These are phyloP conservation scores for Oncorhynchus nerka DNA, from an alignment of 2,113 vertebrate species.

Conservation along the genomic window DNA sequence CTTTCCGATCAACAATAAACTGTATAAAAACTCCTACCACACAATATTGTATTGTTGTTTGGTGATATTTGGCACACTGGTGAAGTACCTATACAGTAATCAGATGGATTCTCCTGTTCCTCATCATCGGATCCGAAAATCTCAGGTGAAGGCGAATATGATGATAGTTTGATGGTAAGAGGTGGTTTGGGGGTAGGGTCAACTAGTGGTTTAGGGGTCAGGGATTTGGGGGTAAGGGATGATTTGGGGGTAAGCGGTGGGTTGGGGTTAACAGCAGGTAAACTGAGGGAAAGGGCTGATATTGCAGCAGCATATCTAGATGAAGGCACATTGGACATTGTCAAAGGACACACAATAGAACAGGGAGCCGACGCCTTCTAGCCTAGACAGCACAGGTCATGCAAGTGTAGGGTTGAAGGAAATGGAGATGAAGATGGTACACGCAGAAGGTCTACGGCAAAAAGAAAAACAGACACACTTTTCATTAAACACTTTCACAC, in stretches of 20 bases:
- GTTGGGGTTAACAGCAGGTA: slow-evolving; percentile 4
- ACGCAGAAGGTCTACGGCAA: neutral
- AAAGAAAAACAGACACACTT: neutral
- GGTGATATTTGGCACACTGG: neutral
- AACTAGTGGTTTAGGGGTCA: slow-evolving; percentile 3
- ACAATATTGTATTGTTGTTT: neutral
- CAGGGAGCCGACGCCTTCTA: too few relatives aligned
- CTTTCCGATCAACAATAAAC: neutral
- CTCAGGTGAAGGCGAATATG: slow-evolving; percentile 13
- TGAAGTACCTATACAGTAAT: slow-evolving; percentile 63
- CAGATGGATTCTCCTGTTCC: slow-evolving; percentile 67
- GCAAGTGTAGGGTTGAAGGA: neutral
- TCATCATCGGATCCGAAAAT: slow-evolving; percentile 46
- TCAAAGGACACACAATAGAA: neutral
- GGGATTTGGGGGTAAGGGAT: neutral
- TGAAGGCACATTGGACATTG: slow-evolving; percentile 56
- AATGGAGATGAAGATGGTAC: neutral
- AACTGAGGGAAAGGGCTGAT: slow-evolving; percentile 41
- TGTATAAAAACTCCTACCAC: neutral
- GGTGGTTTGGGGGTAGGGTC: neutral
- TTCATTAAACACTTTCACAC: neutral
- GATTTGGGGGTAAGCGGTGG: neutral
- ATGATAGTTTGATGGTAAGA: neutral
- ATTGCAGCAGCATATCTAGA: slow-evolving; percentile 61
- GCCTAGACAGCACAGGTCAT: too few relatives aligned